Evolutionary conservation across 53 echinoderm and acorn worm species (phyloP), one percentile per base, ranked within the genome.

Genomic region (Zoroaster sp.): DNA sequence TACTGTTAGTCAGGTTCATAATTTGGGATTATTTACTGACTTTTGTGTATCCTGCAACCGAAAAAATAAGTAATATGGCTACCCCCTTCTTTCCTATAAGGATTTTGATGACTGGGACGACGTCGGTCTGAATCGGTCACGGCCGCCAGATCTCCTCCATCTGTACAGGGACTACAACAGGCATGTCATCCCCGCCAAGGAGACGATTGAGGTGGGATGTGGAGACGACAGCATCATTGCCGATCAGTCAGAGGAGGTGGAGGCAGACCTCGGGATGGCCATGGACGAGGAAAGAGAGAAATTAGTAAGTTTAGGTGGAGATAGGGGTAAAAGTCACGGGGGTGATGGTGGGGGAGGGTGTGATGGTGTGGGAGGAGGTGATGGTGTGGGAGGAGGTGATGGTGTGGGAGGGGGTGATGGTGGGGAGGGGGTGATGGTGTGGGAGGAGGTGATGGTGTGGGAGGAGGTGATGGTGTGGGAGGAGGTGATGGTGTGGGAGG

Each of bases 81-180:
- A n/a, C n/a, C n/a, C n/a, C n/a, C n/a, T n/a, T n/a, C n/a, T n/a
- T n/a, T n/a, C n/a, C n/a, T n/a, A n/a, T n/a, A n/a, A 98, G 98
- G 98, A 98, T 91, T 98, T 98, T 94, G 98, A 98, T 69, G 98
- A 98, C 73, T 98, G 98, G 98, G 98, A 98, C 80, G 98, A 98
- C 65, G 98, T 98, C 8, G 98, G 98, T 39, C 87, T 98, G 47
- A 98, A 98, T 70, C 91, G 93, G 12, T 91, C 98, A 21, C 86
- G 92, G 4, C 98, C 98, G 0, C 98, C 98, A 35, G 98, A 98
- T 53, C 75, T 98, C 5, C 95, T 95, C 28, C 98, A 98, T 74
- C 91, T 98, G 18, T 98, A 98, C 79, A 85, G 98, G 31, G 98
- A 98, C 91, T 98, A 94, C 89, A 92, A 94, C 41, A 73, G 89